Evolutionary conservation across 2,797 vertebrate species (phyloP), one percentile per base, ranked within the genome.

Genomic region (Prionace glauca): DNA sequence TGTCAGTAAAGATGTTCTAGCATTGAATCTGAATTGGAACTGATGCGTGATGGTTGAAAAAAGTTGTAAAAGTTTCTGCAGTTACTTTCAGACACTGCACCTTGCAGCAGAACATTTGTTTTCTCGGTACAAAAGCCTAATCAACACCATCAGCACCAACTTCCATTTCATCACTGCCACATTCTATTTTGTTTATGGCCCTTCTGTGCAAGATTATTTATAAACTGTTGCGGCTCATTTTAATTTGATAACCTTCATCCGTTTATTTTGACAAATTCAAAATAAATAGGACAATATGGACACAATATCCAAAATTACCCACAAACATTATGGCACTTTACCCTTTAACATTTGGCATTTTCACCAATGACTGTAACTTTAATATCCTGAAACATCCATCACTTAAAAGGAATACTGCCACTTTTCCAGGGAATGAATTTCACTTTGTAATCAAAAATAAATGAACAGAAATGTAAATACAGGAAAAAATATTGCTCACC

Each of bases 401-500:
- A 90, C 26, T 12, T 12, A 5, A 60, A 90, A 90, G 56, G 24
- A 56, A 90, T 94, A 69, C 1, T 72, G 29, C 32, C 22, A 29
- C 50, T 50, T 94, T 45, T 94, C 56, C 65, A 41, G n/a, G 22
- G 62, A 10, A 92, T 65, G 62, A 45, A 22, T 56, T 29, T 9
- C 50, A 88, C 22, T 60, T 88, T 88, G 26, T 88, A 11, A 60
- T 32, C 14, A 10, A 93, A 93, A 69, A 29, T 62, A 60, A 69
- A 74, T 45, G 36, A 12, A 22, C 71, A 72, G 22, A 74, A 71
- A 56, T 94, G 41, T 60, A 87, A 41, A 62, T 95, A 96, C 69
- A 65, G 20, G 95, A 95, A 22, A 96, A 0, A 62, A 0, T 24
- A n/a, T 32, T 9, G 95, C 98, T 98, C 97, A 99, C 99, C 99